Evolutionary conservation across 1,140 invertebrate species (phyloP).

Genomic region (Drosophila insularis): DNA sequence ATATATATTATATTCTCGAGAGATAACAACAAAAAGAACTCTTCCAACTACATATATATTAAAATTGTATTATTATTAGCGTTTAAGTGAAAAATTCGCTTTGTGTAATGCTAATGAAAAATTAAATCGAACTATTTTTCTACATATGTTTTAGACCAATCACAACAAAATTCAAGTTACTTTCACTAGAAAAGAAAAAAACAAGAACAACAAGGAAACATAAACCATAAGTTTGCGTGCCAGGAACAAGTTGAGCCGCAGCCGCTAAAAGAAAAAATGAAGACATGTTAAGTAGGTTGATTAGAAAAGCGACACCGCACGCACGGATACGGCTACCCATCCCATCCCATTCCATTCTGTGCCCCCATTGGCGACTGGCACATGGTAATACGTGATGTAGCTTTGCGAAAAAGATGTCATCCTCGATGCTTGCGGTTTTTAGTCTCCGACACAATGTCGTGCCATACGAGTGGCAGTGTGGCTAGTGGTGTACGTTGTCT

Average conservation of each 20-base stretch:
- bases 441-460: constrained; percentile 59
- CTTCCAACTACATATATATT: constrained; percentile 1
- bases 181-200: constrained; percentile 10
- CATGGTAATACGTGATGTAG: constrained; percentile 49
- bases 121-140: constrained; percentile 52
- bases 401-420: constrained; percentile 22
- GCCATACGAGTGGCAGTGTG: constrained; percentile 29
- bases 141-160: constrained; percentile 40
- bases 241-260: constrained; percentile 13
- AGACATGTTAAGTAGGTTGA: constrained; percentile 68
- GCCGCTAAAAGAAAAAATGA: constrained; percentile 29
- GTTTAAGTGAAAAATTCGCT: constrained; percentile 27
- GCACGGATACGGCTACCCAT: constrained; percentile 18
- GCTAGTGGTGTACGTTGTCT: constrained; percentile 42
- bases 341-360: not conserved
- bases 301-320: constrained; percentile 62
- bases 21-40: constrained; percentile 5
- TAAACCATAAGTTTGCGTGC: constrained; percentile 54
- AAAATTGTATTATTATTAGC: constrained; percentile 6
- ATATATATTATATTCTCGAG: not conserved
- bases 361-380: constrained; percentile 21
- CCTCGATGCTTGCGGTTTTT: not conserved
- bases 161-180: not conserved
- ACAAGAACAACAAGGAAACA: not conserved
- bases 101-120: constrained; percentile 44